These are phyloP conservation scores for Cyclopterus lumpus DNA, from an alignment of 2,797 vertebrate species.

Conservation along the genomic window DNA sequence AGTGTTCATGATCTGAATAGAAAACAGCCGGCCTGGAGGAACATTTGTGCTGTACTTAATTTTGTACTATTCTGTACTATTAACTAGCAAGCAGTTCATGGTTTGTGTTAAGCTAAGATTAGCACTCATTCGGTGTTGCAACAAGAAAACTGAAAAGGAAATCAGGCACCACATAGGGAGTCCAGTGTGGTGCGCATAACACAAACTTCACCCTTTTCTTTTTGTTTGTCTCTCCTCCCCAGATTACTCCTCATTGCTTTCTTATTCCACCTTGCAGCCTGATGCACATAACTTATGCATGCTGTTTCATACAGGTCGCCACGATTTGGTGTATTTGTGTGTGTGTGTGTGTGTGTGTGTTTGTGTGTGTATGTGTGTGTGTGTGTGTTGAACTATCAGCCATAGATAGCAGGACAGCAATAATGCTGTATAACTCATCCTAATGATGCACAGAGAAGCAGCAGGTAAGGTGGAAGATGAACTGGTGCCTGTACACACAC, in stretches of 20 bases:
- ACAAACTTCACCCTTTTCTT: slow-evolving; percentile 14
- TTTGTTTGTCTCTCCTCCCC: slow-evolving; percentile 22
- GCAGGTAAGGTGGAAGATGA: slow-evolving; percentile 68
- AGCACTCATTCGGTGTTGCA: background rate
- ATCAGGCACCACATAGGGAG: too few species aligned
- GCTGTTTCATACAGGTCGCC: slow-evolving; percentile 49
- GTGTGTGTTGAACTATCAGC: slow-evolving; percentile 31
- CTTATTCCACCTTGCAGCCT: slow-evolving; percentile 49
- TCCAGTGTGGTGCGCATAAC: background rate
- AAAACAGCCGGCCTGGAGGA: background rate
- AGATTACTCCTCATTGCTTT: slow-evolving; percentile 16
- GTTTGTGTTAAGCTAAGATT: background rate
- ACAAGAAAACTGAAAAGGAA: background rate
- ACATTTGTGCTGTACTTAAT: background rate
- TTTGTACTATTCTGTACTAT: background rate
- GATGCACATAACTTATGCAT: slow-evolving; percentile 64
- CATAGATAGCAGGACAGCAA: slow-evolving; percentile 61
- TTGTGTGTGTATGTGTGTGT: background rate
- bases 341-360: background rate
- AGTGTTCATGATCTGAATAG: background rate
- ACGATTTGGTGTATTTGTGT: slow-evolving; percentile 32
- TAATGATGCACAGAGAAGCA: slow-evolving; percentile 77
- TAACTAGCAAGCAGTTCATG: background rate
- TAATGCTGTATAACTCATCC: slow-evolving; percentile 76
- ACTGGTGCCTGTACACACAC: slow-evolving; percentile 28